Evolutionary conservation across 1,140 invertebrate species (phyloP), one percentile per base, ranked within the genome.

Genomic region (Atta colombica): DNA sequence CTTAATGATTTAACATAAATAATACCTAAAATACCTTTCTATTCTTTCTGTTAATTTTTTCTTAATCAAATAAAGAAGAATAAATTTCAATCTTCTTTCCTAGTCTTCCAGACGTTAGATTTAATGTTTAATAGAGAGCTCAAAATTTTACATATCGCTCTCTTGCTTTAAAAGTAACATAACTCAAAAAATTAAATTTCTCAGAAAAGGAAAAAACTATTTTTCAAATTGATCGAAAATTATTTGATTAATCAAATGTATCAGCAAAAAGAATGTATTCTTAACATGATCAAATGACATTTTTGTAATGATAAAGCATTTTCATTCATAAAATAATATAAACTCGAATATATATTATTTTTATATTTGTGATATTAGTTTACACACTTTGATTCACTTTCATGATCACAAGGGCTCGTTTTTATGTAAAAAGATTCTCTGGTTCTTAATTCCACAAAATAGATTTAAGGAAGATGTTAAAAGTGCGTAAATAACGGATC

Each of bases 391-490:
- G 14, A 2, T 28, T 80, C 3, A 68, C 18, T 25, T 80, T 68
- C 4, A n/a, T 35, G 14, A 53, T 35, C 14, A 0, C 8, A 45
- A 45, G 8, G 2, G n/a, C 10, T 63, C 4, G 25, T 6, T 63
- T 35, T 39, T 45, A 61, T n/a, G 14, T 21, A 53, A 80, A 68
- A 66, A 3, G 6, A 3, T 78, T 61, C 21, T 77, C n/a, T 8
- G n/a, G 55, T n/a, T 3, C 28, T 8, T 3, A 65, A 77, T 28
- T 66, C 5, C 8, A 31, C 12, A 66, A 65, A 78, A 0, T 63
- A 63, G 3, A 77, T 18, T 66, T 58, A 53, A 45, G 39, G 39
- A 10, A 81, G 8, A 69, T 81, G 6, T 81, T 3, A 49, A 58
- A 71, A 71, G 3, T 49, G 7, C 4, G n/a, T 66, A 68, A 58